Evolutionary conservation across 2,113 vertebrate genomes (phyloP).

Genomic region (Lepidothrix coronata): DNA sequence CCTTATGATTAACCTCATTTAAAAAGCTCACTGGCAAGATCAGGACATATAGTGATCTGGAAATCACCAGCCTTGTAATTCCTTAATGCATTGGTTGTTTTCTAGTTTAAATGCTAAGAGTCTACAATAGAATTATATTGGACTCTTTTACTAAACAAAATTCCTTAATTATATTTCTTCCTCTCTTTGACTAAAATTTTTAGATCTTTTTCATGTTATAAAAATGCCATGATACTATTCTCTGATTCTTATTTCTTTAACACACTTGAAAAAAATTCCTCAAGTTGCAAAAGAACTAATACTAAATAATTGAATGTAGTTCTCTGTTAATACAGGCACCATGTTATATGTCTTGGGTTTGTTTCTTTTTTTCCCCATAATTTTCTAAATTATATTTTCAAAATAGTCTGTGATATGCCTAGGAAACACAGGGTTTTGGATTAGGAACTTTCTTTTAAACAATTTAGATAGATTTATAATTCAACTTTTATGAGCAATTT

Average conservation of each 20-base stretch:
- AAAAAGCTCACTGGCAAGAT: not conserved
- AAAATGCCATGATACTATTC: not conserved
- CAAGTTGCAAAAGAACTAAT: not conserved
- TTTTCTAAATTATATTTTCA: not conserved
- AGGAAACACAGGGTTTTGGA: not conserved
- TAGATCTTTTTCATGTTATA: not conserved
- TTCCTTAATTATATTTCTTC: not conserved
- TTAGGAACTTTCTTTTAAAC: not conserved
- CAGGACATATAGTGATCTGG: not conserved
- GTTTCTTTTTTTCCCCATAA: rapidly evolving
- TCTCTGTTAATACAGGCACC: not conserved
- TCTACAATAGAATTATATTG: not conserved
- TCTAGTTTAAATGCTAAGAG: not conserved
- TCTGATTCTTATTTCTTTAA: not conserved
- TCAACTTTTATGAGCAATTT: not conserved
- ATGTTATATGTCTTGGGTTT: not conserved
- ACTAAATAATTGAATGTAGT: not conserved
- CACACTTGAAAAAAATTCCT: not conserved
- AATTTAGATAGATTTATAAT: not conserved
- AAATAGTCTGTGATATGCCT: not conserved
- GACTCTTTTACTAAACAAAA: not conserved
- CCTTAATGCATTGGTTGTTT: not conserved
- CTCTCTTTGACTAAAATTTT: not conserved
- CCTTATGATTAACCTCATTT: not conserved
- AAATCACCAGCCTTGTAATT: not conserved